Evolutionary conservation across 2,113 vertebrate species (phyloP).

Genomic region (Tretioscincus oriximinensis): DNA sequence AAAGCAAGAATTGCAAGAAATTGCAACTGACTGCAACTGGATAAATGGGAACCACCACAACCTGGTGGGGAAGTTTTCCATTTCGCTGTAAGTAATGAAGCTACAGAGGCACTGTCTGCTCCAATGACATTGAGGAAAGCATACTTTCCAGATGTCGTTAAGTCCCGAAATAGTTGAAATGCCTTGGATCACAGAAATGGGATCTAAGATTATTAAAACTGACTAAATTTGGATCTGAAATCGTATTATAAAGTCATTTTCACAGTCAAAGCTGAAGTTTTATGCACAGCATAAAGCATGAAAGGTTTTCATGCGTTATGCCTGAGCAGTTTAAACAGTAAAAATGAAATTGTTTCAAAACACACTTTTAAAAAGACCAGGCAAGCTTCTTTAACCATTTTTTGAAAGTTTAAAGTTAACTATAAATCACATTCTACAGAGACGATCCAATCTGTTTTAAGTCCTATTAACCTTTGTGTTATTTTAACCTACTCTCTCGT

Average conservation of each 20-base stretch:
- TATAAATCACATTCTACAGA: not conserved
- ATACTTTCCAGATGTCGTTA: not conserved
- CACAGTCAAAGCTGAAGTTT: not conserved
- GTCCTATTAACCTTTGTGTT: not conserved
- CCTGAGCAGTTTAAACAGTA: not conserved
- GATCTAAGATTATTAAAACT: not conserved
- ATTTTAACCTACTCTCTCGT: slow-evolving; percentile 26
- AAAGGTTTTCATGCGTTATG: not conserved
- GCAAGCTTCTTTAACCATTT: slow-evolving; percentile 18
- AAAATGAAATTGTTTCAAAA: not conserved
- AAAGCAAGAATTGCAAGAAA: too few relatives aligned
- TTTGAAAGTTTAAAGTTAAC: not conserved
- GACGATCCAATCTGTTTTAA: slow-evolving; percentile 31
- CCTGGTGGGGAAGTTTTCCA: too few relatives aligned
- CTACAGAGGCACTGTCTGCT: not conserved
- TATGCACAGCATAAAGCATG: not conserved
- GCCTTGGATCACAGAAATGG: not conserved
- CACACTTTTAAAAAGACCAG: not conserved
- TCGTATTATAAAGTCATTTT: not conserved
- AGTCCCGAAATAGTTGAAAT: not conserved
- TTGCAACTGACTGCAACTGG: too few relatives aligned
- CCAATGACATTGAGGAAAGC: not conserved
- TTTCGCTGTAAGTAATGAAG: too few relatives aligned
- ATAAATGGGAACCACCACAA: too few relatives aligned
- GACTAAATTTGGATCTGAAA: not conserved